Conservation (phyloP, 2,797 vertebrate genomes). For the Pampus argenteus region DNA sequence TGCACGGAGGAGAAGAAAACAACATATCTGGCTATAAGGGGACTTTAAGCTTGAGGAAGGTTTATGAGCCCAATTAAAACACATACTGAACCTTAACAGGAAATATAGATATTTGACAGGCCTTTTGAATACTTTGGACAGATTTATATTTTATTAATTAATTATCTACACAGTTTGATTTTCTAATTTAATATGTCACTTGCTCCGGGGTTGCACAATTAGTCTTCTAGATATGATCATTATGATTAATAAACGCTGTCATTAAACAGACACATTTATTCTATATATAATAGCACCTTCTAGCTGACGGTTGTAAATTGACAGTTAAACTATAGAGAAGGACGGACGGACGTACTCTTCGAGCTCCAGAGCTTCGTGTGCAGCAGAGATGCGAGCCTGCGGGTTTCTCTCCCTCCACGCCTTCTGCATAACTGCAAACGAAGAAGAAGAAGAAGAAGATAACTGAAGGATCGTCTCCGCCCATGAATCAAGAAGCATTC, state of each 20-base stretch:
- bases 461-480: no score
- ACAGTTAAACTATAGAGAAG: neutral
- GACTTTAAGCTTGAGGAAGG: constrained; percentile 1
- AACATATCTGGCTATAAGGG: no score
- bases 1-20: no score
- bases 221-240: no score
- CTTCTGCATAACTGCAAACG: constrained; percentile 95
- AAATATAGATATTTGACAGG: neutral
- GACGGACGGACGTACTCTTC: constrained; percentile 91
- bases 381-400: constrained; percentile 97
- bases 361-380: constrained; percentile 96
- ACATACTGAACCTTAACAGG: neutral
- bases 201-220: neutral
- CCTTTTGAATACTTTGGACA: neutral
- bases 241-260: neutral
- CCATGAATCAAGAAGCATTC: neutral
- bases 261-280: neutral
- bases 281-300: neutral
- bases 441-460: no score
- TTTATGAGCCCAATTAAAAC: neutral
- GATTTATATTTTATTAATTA: neutral
- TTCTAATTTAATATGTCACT: neutral
- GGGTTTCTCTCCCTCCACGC: constrained; percentile 99
- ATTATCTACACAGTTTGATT: neutral
- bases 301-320: neutral